Evolutionary conservation across 2,113 vertebrate species (phyloP).

Genomic region (Corythaixoides concolor): DNA sequence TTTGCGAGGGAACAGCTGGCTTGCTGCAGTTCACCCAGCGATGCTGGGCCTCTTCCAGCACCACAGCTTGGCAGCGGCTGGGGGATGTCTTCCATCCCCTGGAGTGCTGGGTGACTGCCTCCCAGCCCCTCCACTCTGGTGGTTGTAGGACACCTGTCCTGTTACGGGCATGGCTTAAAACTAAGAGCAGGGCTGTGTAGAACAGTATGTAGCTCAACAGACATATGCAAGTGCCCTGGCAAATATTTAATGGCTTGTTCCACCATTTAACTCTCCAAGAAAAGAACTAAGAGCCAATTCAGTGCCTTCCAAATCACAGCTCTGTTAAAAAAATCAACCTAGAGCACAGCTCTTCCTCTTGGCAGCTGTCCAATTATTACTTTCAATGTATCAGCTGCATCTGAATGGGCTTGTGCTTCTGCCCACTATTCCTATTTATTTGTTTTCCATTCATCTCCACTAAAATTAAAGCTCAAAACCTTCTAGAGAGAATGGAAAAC

Average conservation of each 20-base stretch:
- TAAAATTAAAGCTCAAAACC: slow-evolving; percentile 32
- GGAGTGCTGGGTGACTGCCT: not conserved
- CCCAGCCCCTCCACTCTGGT: not conserved
- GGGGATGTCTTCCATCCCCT: not conserved
- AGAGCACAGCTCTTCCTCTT: not conserved
- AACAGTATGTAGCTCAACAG: not conserved
- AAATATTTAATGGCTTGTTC: not conserved
- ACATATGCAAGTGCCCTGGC: not conserved
- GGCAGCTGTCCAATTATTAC: slow-evolving; percentile 36
- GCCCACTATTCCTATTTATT: slow-evolving; percentile 42
- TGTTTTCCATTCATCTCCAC: slow-evolving; percentile 44
- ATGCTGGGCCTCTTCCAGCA: not conserved
- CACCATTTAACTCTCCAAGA: not conserved
- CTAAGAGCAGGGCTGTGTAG: not conserved
- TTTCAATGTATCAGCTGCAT: slow-evolving; percentile 29
- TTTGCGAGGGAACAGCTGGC: not conserved
- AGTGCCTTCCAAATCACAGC: slow-evolving; percentile 10
- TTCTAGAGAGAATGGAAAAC: slow-evolving; percentile 6
- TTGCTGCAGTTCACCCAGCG: not conserved
- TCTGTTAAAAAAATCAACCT: not conserved
- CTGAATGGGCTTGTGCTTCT: slow-evolving; percentile 30
- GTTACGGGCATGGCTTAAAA: not conserved
- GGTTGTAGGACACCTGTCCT: not conserved
- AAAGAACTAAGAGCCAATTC: not conserved
- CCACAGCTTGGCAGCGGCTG: not conserved